Percentiles rank a stretch among this genome's conserved stretches.
Conservation (phyloP, 2,888 invertebrate genomes). For the Eulithis testata region DNA sequence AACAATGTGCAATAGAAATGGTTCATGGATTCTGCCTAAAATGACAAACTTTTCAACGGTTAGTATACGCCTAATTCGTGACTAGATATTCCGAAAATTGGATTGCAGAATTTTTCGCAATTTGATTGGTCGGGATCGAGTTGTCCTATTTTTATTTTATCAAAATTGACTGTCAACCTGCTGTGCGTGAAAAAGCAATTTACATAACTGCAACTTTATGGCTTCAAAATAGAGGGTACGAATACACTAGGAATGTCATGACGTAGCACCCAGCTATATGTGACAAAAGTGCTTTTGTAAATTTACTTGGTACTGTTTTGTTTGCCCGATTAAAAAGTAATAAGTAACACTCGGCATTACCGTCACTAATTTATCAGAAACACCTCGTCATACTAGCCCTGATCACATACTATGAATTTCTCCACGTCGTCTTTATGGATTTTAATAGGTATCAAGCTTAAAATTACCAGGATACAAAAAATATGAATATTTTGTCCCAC, state of each 20-base stretch:
- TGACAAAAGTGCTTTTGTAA: too few relatives aligned
- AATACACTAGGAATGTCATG: neutral
- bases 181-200: slow-evolving; percentile 32
- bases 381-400: too few relatives aligned
- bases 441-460: too few relatives aligned
- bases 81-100: slow-evolving; percentile 5
- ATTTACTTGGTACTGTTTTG: too few relatives aligned
- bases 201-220: slow-evolving; percentile 27
- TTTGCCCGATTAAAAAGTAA: too few relatives aligned
- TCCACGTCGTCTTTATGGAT: too few relatives aligned
- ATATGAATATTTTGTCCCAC: too few relatives aligned
- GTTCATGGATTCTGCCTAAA: neutral
- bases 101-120: slow-evolving; percentile 18
- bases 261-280: too few relatives aligned
- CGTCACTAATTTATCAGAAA: too few relatives aligned
- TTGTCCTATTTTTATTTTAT: slow-evolving; percentile 27
- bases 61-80: slow-evolving; percentile 6
- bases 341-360: too few relatives aligned
- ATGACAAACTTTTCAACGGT: slow-evolving; percentile 1
- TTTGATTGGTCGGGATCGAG: slow-evolving; percentile 20
- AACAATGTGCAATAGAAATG: neutral
- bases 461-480: too few relatives aligned
- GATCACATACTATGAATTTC: too few relatives aligned
- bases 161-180: slow-evolving; percentile 27
- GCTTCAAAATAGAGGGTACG: slow-evolving; percentile 4